Evolutionary conservation across 1,140 invertebrate species (phyloP), one percentile per base, ranked within the genome.

Genomic region (Apis florea): DNA sequence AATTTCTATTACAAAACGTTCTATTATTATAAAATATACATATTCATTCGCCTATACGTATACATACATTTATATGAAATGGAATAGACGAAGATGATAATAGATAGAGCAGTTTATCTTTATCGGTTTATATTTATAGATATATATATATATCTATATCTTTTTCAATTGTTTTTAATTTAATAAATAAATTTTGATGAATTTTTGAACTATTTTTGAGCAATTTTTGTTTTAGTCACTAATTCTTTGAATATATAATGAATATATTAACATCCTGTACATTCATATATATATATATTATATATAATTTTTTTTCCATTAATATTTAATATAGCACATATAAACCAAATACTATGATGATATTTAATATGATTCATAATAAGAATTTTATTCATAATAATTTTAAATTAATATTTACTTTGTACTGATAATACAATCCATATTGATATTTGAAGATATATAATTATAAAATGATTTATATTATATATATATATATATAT

Each of bases 31-130:
- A 6, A 24, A 59, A 5, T 59, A 24, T 59, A 13, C 15, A 24
- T 26, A 1, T 26, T 19, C 17, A 19, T 53, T 19, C 49, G 1
- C 10, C 3, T 47, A 61, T 19, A 26, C 2, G 61, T 31, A 12
- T 19, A 26, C 2, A n/a, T 49, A 49, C 31, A 79, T 72, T 63
- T 58, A 72, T 79, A 71, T 79, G n/a, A 40, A 40, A 40, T 5
- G 2, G 6, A 40, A 4, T 5, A 40, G 31, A 40, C 31, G 31
- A 40, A 40, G 0, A 5, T 40, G 31, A 40, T 40, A 40, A 40
- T 40, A 40, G 0, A 40, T 5, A 40, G 31, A 40, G 6, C 0
- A 31, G 31, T 31, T 31, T 31, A 2, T 6, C 31, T 40, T 40
- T 40, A 40, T 40, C 31, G n/a, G n/a, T n/a, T n/a, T n/a, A n/a